Conservation (phyloP, 2,113 vertebrate species). For the Calyptomena viridis region DNA sequence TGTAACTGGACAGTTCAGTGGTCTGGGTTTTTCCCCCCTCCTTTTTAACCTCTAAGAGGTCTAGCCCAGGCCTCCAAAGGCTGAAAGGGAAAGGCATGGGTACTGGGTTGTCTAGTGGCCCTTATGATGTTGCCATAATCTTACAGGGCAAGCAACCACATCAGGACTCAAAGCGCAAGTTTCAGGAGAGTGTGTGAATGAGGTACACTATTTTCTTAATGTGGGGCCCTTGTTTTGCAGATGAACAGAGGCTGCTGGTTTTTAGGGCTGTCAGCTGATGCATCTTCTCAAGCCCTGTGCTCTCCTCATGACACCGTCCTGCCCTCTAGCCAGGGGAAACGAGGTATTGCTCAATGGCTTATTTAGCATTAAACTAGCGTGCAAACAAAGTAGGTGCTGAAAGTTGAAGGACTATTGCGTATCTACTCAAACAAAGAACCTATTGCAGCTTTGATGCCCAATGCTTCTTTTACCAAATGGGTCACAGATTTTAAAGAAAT, state of each 20-base stretch:
- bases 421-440: neutral
- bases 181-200: neutral
- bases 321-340: neutral
- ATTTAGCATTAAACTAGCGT: neutral
- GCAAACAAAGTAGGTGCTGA: neutral
- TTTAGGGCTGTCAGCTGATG: neutral
- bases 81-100: neutral
- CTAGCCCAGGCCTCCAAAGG: neutral
- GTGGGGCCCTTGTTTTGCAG: neutral
- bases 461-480: neutral
- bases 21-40: accelerated
- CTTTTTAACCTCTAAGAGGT: neutral
- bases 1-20: neutral
- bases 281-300: neutral
- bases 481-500: neutral
- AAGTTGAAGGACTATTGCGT: neutral
- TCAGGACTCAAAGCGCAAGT: neutral
- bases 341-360: neutral
- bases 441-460: neutral
- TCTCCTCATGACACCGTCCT: neutral
- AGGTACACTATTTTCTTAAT: neutral
- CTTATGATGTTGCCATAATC: neutral
- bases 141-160: neutral
- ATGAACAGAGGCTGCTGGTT: neutral
- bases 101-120: neutral